These are phyloP conservation scores for Oligia strigilis DNA, from an alignment of 2,888 invertebrate species.

Conservation along the genomic window DNA sequence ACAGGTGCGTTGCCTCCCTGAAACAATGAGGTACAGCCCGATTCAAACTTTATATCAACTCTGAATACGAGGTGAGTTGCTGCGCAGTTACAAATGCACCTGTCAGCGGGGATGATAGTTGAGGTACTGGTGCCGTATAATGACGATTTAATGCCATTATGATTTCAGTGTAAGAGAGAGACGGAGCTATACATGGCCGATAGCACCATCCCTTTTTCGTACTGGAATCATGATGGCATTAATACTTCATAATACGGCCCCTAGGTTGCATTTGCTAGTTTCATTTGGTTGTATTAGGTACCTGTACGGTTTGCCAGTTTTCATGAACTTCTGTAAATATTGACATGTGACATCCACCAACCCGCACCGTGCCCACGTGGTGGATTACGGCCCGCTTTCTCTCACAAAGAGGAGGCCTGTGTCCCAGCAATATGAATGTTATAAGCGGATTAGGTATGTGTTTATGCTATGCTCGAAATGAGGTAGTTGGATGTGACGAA, in stretches of 20 bases:
- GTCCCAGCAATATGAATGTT: background rate
- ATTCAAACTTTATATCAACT: no score
- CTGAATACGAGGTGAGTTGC: no score
- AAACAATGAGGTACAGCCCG: background rate
- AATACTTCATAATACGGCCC: no score
- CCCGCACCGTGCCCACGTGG: background rate
- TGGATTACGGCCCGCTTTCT: background rate
- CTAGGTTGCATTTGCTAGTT: no score
- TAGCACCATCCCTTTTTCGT: no score
- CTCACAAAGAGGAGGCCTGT: background rate
- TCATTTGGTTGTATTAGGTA: background rate
- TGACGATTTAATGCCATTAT: no score
- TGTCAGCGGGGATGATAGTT: no score
- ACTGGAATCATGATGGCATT: no score
- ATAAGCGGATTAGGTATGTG: background rate
- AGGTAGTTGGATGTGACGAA: background rate
- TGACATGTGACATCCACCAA: background rate
- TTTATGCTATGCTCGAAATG: background rate
- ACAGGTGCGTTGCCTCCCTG: background rate
- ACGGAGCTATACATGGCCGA: no score
- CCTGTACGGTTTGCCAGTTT: background rate
- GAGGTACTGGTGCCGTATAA: no score
- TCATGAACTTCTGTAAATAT: background rate
- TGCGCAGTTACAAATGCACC: no score
- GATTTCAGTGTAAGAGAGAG: no score